A percentile compares a stretch with the other conserved stretches of the same genome.
Evolutionary conservation across 1,140 invertebrate species (phyloP).

Genomic region (Tetragnatha versicolor): DNA sequence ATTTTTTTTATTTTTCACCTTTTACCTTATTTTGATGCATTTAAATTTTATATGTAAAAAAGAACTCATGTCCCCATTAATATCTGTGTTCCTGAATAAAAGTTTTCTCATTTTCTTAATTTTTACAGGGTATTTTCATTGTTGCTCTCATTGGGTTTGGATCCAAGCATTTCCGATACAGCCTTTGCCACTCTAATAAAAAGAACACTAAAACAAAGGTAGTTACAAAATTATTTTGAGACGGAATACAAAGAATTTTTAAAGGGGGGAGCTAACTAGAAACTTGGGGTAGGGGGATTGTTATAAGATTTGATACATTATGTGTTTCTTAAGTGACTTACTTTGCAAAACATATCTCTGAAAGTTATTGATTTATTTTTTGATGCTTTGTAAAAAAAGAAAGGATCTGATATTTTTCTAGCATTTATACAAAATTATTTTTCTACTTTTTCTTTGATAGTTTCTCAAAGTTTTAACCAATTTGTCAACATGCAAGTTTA

Average conservation of each 20-base stretch:
- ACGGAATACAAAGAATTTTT: not conserved
- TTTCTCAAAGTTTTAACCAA: no score
- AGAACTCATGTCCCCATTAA: not conserved
- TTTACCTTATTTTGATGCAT: not conserved
- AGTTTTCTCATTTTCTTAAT: not conserved
- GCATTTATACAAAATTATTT: no score
- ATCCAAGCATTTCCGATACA: constrained; percentile 44
- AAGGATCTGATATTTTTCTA: not conserved
- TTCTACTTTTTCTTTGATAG: no score
- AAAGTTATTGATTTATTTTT: not conserved
- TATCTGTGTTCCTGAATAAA: not conserved
- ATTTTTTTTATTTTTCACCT: not conserved
- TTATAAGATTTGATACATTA: not conserved
- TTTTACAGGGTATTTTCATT: constrained; percentile 47
- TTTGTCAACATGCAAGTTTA: no score
- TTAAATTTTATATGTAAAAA: not conserved
- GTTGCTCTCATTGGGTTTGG: constrained; percentile 40
- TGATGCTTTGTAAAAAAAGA: not conserved
- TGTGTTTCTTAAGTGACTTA: not conserved
- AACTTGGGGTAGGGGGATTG: not conserved
- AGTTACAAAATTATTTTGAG: not conserved
- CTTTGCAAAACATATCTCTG: not conserved
- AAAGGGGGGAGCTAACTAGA: not conserved
- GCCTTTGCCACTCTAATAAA: constrained; percentile 32
- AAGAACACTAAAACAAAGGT: constrained; percentile 33